Base-by-base conservation (phyloP, 2,888 invertebrate species). In the Uropetala carovei region DNA sequence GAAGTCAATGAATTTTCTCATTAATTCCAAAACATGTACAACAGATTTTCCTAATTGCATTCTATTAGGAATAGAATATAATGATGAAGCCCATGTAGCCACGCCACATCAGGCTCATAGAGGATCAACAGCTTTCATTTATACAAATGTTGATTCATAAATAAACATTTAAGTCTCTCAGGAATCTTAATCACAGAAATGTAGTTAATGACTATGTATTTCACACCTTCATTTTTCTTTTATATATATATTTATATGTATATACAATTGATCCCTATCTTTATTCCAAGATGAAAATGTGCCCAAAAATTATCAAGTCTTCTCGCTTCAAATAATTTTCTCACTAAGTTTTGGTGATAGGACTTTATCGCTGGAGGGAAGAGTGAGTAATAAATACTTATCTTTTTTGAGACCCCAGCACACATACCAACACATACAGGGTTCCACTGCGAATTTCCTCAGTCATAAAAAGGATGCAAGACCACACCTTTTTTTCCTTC, bases 111-210 rank as follows among this genome's bases (percentile, higher is more conserved):
- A 89, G 27, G 30, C 59, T 27, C 64, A n/a, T 43, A 11, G 60
- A 43, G 30, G 89, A 89, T 43, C 64, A 68, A 89, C 89, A 89
- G 64, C 64, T 57, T 89, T 89, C 22, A 27, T 89, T 89, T 89
- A 68, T 89, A 89, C 89, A 89, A 89, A 89, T 89, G 64, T 68
- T 43, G 43, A 64, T 68, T 89, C 89, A 89, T 64, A 89, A 89
- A 89, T 89, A 89, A 89, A 89, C 89, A 89, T 43, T 89, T 56
- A 89, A 89, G 89, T 89, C 89, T 89, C 64, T 89, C 64, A 43
- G 89, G 64, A 89, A 89, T 89, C 64, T 89, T 89, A 89, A 89
- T 89, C 89, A 89, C 89, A 89, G 89, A 89, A 89, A 89, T 89
- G 89, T 89, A 89, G 89, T 64, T 89, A n/a, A 64, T 64, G 64